Base-by-base conservation (phyloP, 1,140 invertebrate genomes). In the Subanguina moxae region DNA sequence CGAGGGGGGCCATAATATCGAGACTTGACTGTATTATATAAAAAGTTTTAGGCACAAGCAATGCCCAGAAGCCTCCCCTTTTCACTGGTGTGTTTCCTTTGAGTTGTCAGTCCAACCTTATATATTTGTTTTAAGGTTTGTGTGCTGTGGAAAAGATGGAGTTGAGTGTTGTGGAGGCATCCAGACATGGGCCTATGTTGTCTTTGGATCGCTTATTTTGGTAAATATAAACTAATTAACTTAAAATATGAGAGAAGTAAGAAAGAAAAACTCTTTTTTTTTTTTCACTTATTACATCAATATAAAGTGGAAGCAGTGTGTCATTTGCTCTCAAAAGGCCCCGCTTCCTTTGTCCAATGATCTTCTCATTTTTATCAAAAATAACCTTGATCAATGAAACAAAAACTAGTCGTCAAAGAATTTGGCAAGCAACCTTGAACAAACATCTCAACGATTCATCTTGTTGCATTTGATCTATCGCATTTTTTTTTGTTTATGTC, bases 41-140 rank as follows among this genome's bases (percentile, higher is more conserved):
- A 25, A 56, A 9, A 45, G 28, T 70, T 78, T 74, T 52, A 74
- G 74, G n/a, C 74, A 76, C 48, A 52, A 32, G n/a, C 74, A 76
- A 70, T 76, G 74, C 30, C 76, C 76, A n/a, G 25, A 42, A 17
- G 74, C 43, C 13, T 75, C 76, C 27, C 65, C 72, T 0, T 76
- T 78, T 23, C 74, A 76, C 62, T 78, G 74, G 76, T 73, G 1
- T 32, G 3, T 7, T 61, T 61, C n/a, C n/a, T 61, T 61, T 61
- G 8, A 13, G 27, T 61, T 61, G n/a, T 61, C 27, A 56, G 9
- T 3, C 3, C 3, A 61, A 8, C 19, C 28, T 19, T 61, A 61
- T 25, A 8, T 30, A 13, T 25, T 21, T 7, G 15, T 8, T 68
- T 58, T 28, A 70, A n/a, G 68, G 68, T 74, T 78, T 45, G 43